Conservation (phyloP, 2,888 invertebrate species). For the Dynastes grantii region DNA sequence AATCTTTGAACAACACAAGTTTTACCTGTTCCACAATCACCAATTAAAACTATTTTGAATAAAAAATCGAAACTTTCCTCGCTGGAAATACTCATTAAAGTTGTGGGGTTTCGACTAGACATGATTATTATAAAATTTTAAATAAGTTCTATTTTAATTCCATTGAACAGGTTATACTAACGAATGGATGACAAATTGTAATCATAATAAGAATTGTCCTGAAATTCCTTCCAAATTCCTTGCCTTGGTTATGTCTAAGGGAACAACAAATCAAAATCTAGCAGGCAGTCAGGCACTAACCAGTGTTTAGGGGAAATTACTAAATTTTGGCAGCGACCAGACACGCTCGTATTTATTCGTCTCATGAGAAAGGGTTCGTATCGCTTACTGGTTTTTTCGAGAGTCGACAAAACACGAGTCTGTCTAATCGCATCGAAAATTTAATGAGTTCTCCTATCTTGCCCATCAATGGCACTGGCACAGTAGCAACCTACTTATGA, state of each 20-base stretch:
- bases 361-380: too few species aligned
- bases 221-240: background rate
- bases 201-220: conserved; percentile 6
- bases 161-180: conserved; percentile 45
- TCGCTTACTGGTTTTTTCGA: too few species aligned
- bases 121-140: conserved; percentile 66
- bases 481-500: too few species aligned
- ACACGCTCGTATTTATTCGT: too few species aligned
- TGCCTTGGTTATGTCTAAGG: conserved; percentile 3
- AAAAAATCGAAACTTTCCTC: conserved; percentile 94
- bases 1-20: conserved; percentile 97
- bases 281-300: too few species aligned
- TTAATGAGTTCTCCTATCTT: too few species aligned
- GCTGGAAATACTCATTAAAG: conserved; percentile 80
- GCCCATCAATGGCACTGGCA: too few species aligned
- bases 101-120: conserved; percentile 84
- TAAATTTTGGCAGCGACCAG: too few species aligned
- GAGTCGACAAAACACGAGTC: too few species aligned
- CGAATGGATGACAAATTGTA: conserved; percentile 19
- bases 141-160: conserved; percentile 15
- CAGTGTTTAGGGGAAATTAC: too few species aligned
- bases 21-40: conserved; percentile 93
- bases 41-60: conserved; percentile 95
- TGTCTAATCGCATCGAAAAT: too few species aligned
- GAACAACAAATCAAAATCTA: background rate